These are phyloP conservation scores for Sus scrofa DNA, from an alignment of 2,113 vertebrate genomes.

Conservation along the genomic window T2T-Sscrofa CM000817.6:97311501-97312000, in stretches of 20 bases:
- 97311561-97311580: not conserved
- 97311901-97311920: not conserved
- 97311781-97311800: not conserved
- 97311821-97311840: not conserved
- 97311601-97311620: not conserved
- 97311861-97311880: too few species aligned
- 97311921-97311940: not conserved
- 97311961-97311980: fast-evolving
- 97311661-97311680: not conserved
- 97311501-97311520: too few species aligned
- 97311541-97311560: not conserved
- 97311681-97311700: not conserved
- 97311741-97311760: fast-evolving
- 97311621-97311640: not conserved
- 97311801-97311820: not conserved
- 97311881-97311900: not conserved
- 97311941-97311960: fast-evolving
- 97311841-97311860: not conserved
- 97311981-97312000: not conserved
- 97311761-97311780: not conserved
- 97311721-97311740: not conserved
- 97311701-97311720: too few species aligned
- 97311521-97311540: too few species aligned
- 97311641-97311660: not conserved
- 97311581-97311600: not conserved